phyloP scores from a whole-genome alignment of 2,888 invertebrate species.

The Limnephilus rhombicus region DNA sequence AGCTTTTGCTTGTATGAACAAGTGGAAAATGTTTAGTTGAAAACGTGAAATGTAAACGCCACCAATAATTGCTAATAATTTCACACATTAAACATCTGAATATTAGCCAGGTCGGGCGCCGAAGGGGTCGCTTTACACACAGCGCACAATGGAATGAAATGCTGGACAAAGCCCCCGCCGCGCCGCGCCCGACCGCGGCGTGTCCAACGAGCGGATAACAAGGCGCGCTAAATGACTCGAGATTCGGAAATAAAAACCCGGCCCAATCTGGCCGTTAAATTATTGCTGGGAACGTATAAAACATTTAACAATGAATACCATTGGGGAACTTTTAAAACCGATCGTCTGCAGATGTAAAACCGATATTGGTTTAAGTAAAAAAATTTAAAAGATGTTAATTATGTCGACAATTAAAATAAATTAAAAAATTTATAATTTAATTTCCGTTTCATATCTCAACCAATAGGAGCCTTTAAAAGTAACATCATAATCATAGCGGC shows the following conservation, averaged over 20 bases:
- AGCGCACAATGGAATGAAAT: constrained; percentile 26
- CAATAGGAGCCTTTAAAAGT: no score
- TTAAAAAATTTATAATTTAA: not conserved
- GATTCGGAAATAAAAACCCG: constrained; percentile 34
- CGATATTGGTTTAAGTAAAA: not conserved
- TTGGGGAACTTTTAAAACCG: not conserved
- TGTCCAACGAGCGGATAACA: constrained; percentile 46
- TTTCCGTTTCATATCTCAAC: no score
- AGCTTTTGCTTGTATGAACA: not conserved
- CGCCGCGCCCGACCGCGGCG: constrained; percentile 27
- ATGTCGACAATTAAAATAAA: not conserved
- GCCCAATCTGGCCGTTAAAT: constrained; percentile 38
- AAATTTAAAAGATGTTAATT: not conserved
- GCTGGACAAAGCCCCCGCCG: constrained; percentile 25
- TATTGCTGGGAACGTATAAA: constrained; percentile 2
- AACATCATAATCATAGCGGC: no score
- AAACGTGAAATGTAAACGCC: not conserved
- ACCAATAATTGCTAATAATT: not conserved
- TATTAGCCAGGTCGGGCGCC: not conserved
- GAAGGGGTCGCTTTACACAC: not conserved
- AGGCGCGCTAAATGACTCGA: constrained; percentile 43
- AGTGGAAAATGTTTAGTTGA: not conserved
- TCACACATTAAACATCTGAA: not conserved
- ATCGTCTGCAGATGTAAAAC: not conserved
- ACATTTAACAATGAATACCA: not conserved